Conservation (phyloP, 1,140 invertebrate species). For the Hydropsyche tenuis region DNA sequence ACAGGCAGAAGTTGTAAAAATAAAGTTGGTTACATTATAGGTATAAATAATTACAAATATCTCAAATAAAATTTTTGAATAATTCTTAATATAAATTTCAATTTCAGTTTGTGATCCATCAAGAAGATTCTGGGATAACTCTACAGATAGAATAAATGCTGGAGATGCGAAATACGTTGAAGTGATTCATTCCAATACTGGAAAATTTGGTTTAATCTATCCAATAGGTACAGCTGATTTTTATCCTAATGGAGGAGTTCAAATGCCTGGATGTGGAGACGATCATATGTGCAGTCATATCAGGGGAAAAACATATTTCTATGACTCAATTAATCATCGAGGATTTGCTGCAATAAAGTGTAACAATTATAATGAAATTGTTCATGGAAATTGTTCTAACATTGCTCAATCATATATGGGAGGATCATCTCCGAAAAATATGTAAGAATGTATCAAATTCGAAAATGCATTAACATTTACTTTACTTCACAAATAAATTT, state of each 20-base stretch:
- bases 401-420: conserved; percentile 12
- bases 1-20: conserved; percentile 57
- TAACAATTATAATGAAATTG: background rate
- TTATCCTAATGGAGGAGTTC: conserved; percentile 62
- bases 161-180: conserved; percentile 71
- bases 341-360: conserved; percentile 8
- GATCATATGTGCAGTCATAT: conserved; percentile 49
- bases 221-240: conserved; percentile 65
- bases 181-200: conserved; percentile 73
- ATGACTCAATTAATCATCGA: conserved; percentile 53
- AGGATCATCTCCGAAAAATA: conserved; percentile 36
- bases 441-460: conserved; percentile 11
- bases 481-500: background rate
- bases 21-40: conserved; percentile 33
- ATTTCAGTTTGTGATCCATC: conserved; percentile 69
- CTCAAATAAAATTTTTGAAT: background rate
- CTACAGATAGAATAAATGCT: conserved; percentile 50
- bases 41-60: too few relatives aligned
- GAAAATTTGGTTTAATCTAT: conserved; percentile 59
- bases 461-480: background rate
- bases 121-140: conserved; percentile 62
- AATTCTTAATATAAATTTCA: background rate
- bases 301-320: conserved; percentile 57
- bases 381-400: conserved; percentile 11
- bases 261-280: conserved; percentile 61